Conservation (phyloP, 1,140 invertebrate species). For the Lepidurus couesii region DNA sequence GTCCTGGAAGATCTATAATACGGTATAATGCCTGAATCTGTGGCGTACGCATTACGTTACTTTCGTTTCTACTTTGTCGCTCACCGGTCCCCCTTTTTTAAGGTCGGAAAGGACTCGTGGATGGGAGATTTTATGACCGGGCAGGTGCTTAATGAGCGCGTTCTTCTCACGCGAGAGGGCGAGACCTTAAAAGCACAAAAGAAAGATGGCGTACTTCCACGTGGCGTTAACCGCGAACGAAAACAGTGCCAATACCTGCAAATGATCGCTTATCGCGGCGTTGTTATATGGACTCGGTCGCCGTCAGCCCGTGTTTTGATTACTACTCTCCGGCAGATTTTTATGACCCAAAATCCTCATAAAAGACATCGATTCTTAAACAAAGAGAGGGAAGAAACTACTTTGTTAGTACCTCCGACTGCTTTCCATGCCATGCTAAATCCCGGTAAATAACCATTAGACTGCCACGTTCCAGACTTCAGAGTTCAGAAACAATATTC, state of each 20-base stretch:
- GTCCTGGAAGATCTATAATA: no score
- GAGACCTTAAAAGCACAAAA: not conserved
- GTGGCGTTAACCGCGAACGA: not conserved
- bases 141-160: slow-evolving; percentile 4
- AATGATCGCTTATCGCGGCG: not conserved
- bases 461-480: no score
- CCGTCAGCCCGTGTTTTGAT: not conserved
- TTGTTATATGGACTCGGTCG: not conserved
- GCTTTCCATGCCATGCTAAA: no score
- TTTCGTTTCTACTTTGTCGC: not conserved
- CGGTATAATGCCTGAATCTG: no score
- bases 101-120: not conserved
- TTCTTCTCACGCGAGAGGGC: not conserved
- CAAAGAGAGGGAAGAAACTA: no score
- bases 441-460: no score
- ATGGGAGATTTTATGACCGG: slow-evolving; percentile 10
- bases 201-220: not conserved
- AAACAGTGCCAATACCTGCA: not conserved
- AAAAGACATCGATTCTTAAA: no score
- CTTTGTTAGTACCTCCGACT: no score
- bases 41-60: no score
- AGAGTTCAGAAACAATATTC: no score
- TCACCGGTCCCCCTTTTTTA: not conserved
- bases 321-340: not conserved
- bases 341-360: not conserved